Conservation (phyloP, 2,888 invertebrate species). For the Crocallis elinguaria region DNA sequence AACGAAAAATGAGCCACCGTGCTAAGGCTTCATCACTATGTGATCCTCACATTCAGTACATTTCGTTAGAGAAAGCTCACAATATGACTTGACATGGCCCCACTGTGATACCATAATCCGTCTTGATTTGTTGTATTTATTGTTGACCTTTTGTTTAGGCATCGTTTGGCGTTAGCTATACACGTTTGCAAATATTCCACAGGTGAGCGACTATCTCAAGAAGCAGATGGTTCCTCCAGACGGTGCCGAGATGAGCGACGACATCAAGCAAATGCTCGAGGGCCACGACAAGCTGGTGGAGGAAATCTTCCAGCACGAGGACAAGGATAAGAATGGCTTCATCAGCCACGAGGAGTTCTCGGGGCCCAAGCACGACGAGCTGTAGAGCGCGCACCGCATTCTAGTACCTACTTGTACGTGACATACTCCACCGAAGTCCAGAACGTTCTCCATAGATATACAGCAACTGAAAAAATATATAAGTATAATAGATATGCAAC, state of each 20-base stretch:
- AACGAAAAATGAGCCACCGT: too few species aligned
- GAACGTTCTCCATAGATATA: too few species aligned
- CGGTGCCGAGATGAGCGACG: constrained; percentile 89
- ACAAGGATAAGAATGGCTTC: constrained; percentile 97
- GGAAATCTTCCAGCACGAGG: constrained; percentile 98
- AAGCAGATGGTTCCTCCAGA: constrained; percentile 95
- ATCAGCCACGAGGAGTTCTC: constrained; percentile 98
- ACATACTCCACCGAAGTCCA: not conserved
- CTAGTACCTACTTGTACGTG: constrained; percentile 13
- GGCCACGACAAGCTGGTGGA: constrained; percentile 97
- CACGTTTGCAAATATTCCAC: constrained; percentile 35
- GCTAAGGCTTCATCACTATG: too few species aligned
- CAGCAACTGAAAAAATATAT: too few species aligned
- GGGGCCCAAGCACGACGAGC: constrained; percentile 98
- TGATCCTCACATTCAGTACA: too few species aligned
- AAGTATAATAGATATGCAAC: too few species aligned
- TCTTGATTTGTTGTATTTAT: too few species aligned
- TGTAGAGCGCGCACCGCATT: constrained; percentile 83
- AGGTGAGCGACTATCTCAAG: constrained; percentile 96
- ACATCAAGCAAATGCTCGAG: constrained; percentile 92
- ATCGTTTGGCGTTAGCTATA: too few species aligned
- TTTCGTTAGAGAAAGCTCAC: too few species aligned
- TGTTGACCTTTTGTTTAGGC: too few species aligned
- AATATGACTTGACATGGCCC: too few species aligned
- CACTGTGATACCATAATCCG: too few species aligned